Evolutionary conservation across 2,797 vertebrate species (phyloP).

Genomic region (Darevskia mixta): DNA sequence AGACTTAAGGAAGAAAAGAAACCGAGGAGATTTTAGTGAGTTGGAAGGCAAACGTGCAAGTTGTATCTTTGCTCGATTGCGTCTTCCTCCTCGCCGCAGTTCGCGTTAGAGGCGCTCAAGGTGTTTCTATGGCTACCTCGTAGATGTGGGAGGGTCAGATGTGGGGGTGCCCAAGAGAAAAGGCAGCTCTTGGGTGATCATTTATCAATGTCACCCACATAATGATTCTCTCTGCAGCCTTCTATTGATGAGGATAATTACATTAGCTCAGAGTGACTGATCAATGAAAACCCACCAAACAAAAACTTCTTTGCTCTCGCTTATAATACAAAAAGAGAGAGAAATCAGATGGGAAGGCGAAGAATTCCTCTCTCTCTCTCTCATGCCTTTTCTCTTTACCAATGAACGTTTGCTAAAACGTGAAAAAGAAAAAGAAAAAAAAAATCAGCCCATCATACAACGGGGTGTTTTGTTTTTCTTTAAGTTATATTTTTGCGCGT

Average conservation of each 20-base stretch:
- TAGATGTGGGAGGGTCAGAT: slow-evolving; percentile 89
- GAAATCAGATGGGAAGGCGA: slow-evolving; percentile 79
- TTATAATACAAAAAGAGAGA: slow-evolving; percentile 77
- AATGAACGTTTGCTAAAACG: slow-evolving; percentile 47
- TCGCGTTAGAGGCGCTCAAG: slow-evolving; percentile 84
- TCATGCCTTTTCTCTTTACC: slow-evolving; percentile 60
- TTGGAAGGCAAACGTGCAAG: slow-evolving; percentile 56
- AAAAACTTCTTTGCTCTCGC: slow-evolving; percentile 87
- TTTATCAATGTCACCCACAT: slow-evolving; percentile 99
- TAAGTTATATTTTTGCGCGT: slow-evolving; percentile 44
- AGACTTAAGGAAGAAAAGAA: background rate
- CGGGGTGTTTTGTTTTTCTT: slow-evolving; percentile 29
- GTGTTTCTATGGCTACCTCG: slow-evolving; percentile 96
- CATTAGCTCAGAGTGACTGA: slow-evolving; percentile 99
- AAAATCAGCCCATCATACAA: slow-evolving; percentile 51
- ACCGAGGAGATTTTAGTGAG: slow-evolving; percentile 25
- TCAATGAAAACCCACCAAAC: slow-evolving; percentile 97
- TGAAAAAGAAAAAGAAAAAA: slow-evolving; percentile 61
- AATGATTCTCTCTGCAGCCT: slow-evolving; percentile 99
- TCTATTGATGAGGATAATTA: slow-evolving; percentile 99
- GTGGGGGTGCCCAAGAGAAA: slow-evolving; percentile 93
- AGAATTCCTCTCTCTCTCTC: slow-evolving; percentile 42
- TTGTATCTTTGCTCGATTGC: slow-evolving; percentile 56
- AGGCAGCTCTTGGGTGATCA: slow-evolving; percentile 97
- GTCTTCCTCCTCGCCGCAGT: slow-evolving; percentile 78